Evolutionary conservation across 2,797 vertebrate species (phyloP).

Genomic region (Neosalanx taihuensis): DNA sequence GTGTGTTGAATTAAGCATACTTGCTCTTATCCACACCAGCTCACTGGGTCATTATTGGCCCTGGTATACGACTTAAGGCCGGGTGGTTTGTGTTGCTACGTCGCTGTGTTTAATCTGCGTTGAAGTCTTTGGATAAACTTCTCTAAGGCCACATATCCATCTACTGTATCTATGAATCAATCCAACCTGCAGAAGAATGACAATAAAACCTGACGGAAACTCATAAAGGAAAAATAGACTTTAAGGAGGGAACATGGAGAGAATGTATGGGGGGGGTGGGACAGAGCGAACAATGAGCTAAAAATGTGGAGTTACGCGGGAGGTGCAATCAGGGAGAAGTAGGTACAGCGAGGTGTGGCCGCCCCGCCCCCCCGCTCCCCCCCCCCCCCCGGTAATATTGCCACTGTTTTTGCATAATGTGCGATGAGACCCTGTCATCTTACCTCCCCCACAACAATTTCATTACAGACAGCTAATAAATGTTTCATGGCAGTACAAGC

Average conservation of each 20-base stretch:
- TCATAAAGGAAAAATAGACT: neutral
- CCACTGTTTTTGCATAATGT: slow-evolving; percentile 85
- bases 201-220: neutral
- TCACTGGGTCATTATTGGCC: too few species aligned
- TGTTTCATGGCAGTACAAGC: slow-evolving; percentile 92
- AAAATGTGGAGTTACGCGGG: neutral
- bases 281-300: neutral
- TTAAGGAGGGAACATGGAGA: neutral
- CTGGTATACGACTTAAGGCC: too few species aligned
- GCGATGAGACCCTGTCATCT: slow-evolving; percentile 81
- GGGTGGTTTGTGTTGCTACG: too few species aligned
- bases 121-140: too few species aligned
- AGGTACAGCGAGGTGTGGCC: slow-evolving; percentile 26
- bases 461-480: slow-evolving; percentile 95
- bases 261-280: slow-evolving; percentile 26
- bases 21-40: too few species aligned
- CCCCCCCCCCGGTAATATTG: slow-evolving; percentile 65
- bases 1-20: too few species aligned
- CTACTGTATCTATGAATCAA: too few species aligned
- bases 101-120: too few species aligned
- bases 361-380: slow-evolving; percentile 9
- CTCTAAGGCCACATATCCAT: too few species aligned
- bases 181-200: neutral
- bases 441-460: slow-evolving; percentile 84
- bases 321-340: neutral